Base-by-base conservation (phyloP, 2,113 vertebrate genomes). In the Ursus arctos region DNA sequence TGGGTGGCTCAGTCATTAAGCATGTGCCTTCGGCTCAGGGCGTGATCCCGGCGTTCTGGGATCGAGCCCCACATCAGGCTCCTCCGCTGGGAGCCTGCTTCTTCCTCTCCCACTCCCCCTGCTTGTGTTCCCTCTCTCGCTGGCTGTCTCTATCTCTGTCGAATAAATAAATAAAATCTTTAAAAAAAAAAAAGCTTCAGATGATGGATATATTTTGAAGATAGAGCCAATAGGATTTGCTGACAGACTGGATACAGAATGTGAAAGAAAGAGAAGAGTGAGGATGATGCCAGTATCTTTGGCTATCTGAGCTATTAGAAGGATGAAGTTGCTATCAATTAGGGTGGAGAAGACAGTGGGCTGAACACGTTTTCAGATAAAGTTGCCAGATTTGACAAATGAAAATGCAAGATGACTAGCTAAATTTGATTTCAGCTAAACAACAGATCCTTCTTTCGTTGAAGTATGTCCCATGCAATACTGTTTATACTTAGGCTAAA, bases 381-480 rank as follows among this genome's bases (percentile, higher is more conserved):
- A 33, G n/a, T 47, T 12, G 55, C 67, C 57, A 43, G 24, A 65
- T 65, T 28, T 33, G 26, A 74, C 55, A 76, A 83, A 47, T 43
- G 59, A 65, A 90, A 55, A 36, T 24, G n/a, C 47, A 87, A 4
- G 59, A 57, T 28, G 49, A 31, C 19, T n/a, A 7, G 53, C 63
- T 76, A 65, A 84, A 76, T 76, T 65, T 76, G 55, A 90, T 76
- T 76, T 95, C 57, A 65, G 67, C 36, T 55, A 55, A 95, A 63
- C 57, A 95, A n/a, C 33, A 69, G 43, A 28, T 69, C 21, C 4
- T 33, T 88, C 59, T 82, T 80, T 67, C 11, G 21, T 26, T 18
- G 80, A 69, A 59, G 43, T 83, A 43, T 8, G 6, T 33, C 10
- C 19, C 65, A 63, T 83, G 26, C n/a, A 15, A 63, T 63, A n/a